Evolutionary conservation across 2,113 vertebrate species (phyloP), one percentile per base, ranked within the genome.

Genomic region (Neotoma lepida): DNA sequence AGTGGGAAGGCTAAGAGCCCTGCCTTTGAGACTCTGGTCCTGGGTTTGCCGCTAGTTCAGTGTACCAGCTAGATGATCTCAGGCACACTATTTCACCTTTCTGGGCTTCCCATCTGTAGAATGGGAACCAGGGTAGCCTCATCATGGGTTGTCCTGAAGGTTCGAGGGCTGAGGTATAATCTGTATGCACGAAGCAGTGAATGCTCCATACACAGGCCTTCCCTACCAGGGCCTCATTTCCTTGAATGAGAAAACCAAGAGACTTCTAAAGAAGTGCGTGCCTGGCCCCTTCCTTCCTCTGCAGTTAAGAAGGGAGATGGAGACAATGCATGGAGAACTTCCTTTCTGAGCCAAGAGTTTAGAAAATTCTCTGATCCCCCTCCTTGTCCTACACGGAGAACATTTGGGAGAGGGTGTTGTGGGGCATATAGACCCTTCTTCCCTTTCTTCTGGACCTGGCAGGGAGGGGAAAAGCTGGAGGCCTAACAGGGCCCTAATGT

Each of bases 281-380:
- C n/a, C 35, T 91, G 6, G 41, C n/a, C 24, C 54, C 51, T 73
- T 66, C 86, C 13, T 86, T 73, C 9, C 24, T 9, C 35, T 41
- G 41, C 63, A 33, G 35, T 71, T 68, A 63, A 90, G 89, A 17
- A 77, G 73, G 61, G 89, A 61, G 77, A 61, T 78, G 30, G 54
- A 92, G 33, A 46, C 70, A 70, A 86, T 80, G 61, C 44, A 39
- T 56, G 33, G 68, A 90, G 89, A 89, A 78, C 56, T 93, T 96
- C 58, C 92, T 92, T 96, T 87, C 68, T 91, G 18, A 87, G 63
- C 44, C 87, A 95, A 35, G 13, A 93, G 2, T 87, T 90, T 81
- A 86, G 82, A 81, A 93, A 78, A 85, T 54, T 41, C 77, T 89
- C 71, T 84, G 86, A 63, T 64, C 91, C 51, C 89, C 56, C 91